Base-by-base conservation (phyloP, 2,113 vertebrate genomes). In the Dicrurus megarhynchus region DNA sequence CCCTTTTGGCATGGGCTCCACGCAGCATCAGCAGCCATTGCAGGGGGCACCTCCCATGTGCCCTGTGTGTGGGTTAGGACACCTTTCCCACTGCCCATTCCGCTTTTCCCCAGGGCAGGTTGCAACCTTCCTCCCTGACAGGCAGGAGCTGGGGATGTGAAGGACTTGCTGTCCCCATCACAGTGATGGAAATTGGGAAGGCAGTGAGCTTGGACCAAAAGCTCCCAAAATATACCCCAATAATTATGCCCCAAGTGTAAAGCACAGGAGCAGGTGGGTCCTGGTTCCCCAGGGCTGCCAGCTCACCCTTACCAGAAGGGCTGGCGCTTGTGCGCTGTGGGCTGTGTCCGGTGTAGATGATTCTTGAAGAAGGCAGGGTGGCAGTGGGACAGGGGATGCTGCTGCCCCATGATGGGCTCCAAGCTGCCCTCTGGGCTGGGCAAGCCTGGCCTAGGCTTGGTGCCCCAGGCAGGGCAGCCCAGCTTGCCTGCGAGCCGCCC, bases 241-340 rank as follows among this genome's bases (percentile, higher is more conserved):
- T 57, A 41, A 69, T 18, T 59, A 10, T 21, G 26, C 53, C 49
- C 19, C 21, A 50, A 41, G 19, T 41, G 59, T 41, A 69, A 77
- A 65, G 67, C 91, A 64, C 26, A 74, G 92, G 56, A 57, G 16
- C 35, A 41, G 44, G 19, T 3, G 1, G 39, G 41, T 59, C 60
- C 77, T 74, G 91, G 46, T 56, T 42, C 27, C 39, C 30, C 1
- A 0, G 23, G 8, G 70, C 65, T 84, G 55, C 75, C 86, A 83
- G 49, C 37, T 74, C 3, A 1, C 19, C 57, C 47, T 63, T 46
- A 22, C 47, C 12, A 15, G 53, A 76, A 64, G 46, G n/a, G 24
- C 35, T 65, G 63, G 20, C 0, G 0, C 67, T 41, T 67, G n/a
- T 2, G 1, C 27, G 30, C 53, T 79, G 53, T 4, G 0, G 33